phyloP scores from a whole-genome alignment of 2,888 invertebrate genomes.

The Minunthozetes semirufus region DNA sequence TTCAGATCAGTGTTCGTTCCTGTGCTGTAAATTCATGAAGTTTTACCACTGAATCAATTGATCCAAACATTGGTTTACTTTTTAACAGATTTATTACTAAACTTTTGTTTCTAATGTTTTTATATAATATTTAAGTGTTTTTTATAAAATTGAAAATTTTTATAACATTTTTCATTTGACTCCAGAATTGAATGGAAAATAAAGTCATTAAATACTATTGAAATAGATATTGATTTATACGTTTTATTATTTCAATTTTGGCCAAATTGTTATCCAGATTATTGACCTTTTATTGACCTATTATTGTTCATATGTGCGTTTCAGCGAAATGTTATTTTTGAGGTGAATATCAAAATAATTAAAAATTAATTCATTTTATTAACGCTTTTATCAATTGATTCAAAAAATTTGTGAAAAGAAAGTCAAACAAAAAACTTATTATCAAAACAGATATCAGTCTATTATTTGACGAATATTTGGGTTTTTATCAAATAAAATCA shows the following conservation, averaged over 20 bases:
- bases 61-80: background rate
- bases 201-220: background rate
- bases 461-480: background rate
- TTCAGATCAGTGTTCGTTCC: conserved; percentile 33
- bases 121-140: no score
- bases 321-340: background rate
- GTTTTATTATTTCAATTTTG: no score
- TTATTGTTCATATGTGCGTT: background rate
- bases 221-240: no score
- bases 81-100: background rate
- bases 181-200: background rate
- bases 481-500: background rate
- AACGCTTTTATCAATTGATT: no score
- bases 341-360: background rate
- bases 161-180: background rate
- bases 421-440: no score
- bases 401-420: no score
- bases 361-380: background rate
- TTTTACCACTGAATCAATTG: conserved; percentile 22
- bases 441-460: background rate
- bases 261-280: background rate
- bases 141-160: background rate
- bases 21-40: conserved; percentile 35
- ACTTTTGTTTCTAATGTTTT: background rate
- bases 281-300: background rate